These are phyloP conservation scores for Sapayoa aenigma DNA, from an alignment of 2,113 vertebrate species.

Conservation along the genomic window DNA sequence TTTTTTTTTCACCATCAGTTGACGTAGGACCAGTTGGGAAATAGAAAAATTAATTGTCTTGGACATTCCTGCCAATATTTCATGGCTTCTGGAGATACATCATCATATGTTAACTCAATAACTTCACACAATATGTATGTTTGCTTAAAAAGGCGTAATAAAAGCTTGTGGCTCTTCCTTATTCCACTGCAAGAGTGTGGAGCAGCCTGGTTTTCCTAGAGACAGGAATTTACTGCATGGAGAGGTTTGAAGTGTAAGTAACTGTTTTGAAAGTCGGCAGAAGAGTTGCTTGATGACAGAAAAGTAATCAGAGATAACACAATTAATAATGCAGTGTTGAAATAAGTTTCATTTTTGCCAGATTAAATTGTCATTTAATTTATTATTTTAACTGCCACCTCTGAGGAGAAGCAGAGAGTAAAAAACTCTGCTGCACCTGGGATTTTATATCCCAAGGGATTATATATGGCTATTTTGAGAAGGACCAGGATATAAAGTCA, in stretches of 20 bases:
- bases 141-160: slow-evolving; percentile 67
- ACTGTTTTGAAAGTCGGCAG: not conserved
- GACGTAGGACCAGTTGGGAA: not conserved
- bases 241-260: not conserved
- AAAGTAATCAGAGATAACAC: not conserved
- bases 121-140: slow-evolving; percentile 44
- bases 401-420: not conserved
- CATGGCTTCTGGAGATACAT: slow-evolving; percentile 3
- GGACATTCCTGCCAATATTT: not conserved
- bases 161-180: slow-evolving; percentile 50
- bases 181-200: not conserved
- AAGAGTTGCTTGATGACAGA: not conserved
- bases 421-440: not conserved
- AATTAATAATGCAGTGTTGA: not conserved
- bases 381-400: not conserved
- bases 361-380: not conserved
- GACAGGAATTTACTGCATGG: not conserved
- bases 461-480: not conserved
- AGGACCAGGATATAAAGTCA: not conserved
- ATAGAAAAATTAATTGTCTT: not conserved
- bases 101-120: not conserved
- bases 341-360: not conserved
- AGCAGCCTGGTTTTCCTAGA: not conserved
- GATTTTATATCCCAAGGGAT: not conserved
- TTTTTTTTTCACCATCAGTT: not conserved